A percentile compares a stretch with the other conserved stretches of the same genome.
These are phyloP conservation scores for Phalera bucephala DNA, from an alignment of 2,888 invertebrate genomes.

Conservation along the genomic window DNA sequence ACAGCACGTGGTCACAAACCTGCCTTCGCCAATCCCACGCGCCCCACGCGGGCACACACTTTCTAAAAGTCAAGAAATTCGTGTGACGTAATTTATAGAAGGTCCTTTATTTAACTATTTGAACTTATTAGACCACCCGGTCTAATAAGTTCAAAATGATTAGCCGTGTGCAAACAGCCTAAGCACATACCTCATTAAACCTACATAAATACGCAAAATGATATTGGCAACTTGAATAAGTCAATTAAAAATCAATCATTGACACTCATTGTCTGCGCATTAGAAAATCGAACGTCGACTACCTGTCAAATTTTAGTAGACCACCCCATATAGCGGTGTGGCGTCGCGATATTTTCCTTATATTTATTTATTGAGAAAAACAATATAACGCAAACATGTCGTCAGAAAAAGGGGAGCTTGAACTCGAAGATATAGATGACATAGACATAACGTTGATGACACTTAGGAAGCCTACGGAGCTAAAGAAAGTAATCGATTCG, in stretches of 20 bases:
- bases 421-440: slow-evolving; percentile 48
- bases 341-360: slow-evolving; percentile 33
- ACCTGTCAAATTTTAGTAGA: slow-evolving; percentile 48
- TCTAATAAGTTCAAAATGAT: no score
- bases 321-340: slow-evolving; percentile 16
- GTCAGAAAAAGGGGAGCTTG: slow-evolving; percentile 37
- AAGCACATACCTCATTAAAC: no score
- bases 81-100: no score
- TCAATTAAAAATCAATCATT: slow-evolving; percentile 19
- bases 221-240: slow-evolving; percentile 8
- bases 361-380: slow-evolving; percentile 34
- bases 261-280: slow-evolving; percentile 6
- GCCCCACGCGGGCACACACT: no score
- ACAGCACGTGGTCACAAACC: no score
- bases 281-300: slow-evolving; percentile 42
- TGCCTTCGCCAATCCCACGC: no score
- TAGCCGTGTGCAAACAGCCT: no score
- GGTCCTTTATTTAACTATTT: no score
- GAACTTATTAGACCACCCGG: no score
- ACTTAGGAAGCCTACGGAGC: slow-evolving; percentile 68
- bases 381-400: slow-evolving; percentile 36
- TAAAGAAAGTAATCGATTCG: slow-evolving; percentile 73
- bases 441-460: slow-evolving; percentile 65
- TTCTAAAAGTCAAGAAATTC: no score
- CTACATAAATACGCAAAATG: not conserved